Conservation (phyloP, 2,888 invertebrate genomes). For the Lithophane leautieri region DNA sequence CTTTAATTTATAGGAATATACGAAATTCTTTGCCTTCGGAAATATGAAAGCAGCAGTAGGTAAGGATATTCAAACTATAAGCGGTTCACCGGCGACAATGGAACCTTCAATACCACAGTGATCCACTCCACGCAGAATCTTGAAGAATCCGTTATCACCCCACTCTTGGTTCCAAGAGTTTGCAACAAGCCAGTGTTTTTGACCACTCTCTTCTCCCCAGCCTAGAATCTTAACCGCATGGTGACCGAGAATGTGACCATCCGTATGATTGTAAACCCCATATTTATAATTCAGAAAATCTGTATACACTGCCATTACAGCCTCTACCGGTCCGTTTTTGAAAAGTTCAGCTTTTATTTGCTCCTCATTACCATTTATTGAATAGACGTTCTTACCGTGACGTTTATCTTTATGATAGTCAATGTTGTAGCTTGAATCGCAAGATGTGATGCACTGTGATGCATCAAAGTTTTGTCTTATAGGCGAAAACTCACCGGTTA, state of each 20-base stretch:
- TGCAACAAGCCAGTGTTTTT: slow-evolving; percentile 47
- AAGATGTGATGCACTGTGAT: slow-evolving; percentile 36
- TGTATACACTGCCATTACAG: slow-evolving; percentile 33
- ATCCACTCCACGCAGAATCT: slow-evolving; percentile 47
- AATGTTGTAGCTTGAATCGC: slow-evolving; percentile 24
- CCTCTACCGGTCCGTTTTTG: slow-evolving; percentile 42
- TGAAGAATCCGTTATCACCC: slow-evolving; percentile 53
- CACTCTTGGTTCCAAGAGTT: slow-evolving; percentile 51
- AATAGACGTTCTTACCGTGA: slow-evolving; percentile 38
- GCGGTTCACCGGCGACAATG: slow-evolving; percentile 45
- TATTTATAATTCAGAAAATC: slow-evolving; percentile 50
- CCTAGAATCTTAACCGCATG: slow-evolving; percentile 54
- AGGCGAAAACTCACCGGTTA: background rate
- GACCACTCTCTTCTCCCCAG: slow-evolving; percentile 43
- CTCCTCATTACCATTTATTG: slow-evolving; percentile 27
- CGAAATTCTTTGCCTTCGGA: background rate
- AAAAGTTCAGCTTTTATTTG: slow-evolving; percentile 49
- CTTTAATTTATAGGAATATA: background rate
- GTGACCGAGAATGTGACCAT: slow-evolving; percentile 33
- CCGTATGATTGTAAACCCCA: slow-evolving; percentile 37
- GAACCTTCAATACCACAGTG: slow-evolving; percentile 49
- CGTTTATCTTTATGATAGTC: slow-evolving; percentile 44
- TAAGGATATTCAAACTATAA: slow-evolving; percentile 22
- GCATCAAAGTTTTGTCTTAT: background rate
- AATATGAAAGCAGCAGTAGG: background rate